Evolutionary conservation across 37 sponge, comb jelly and placozoan species (phyloP).

Genomic region (Petrosia ficiformis): DNA sequence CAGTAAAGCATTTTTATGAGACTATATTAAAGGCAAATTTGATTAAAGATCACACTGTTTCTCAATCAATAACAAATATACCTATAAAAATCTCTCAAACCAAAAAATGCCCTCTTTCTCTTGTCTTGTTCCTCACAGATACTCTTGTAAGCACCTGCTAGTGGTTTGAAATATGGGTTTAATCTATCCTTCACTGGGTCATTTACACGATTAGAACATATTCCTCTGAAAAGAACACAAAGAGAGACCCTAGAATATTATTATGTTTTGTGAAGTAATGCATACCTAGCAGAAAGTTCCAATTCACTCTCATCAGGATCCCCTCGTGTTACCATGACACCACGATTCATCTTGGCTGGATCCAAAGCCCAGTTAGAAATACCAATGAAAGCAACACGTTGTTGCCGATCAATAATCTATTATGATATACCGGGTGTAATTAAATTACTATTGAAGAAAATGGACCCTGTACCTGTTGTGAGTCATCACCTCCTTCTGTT

Average conservation of each 20-base stretch:
- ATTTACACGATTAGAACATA: conserved; percentile 54
- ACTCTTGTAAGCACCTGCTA: conserved; percentile 69
- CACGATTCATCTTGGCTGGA: conserved; percentile 99
- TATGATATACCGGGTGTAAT: no score
- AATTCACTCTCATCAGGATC: conserved; percentile 73
- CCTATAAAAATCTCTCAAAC: conserved; percentile 92
- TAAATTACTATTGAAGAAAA: no score
- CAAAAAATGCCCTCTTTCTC: conserved; percentile 84
- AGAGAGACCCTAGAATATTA: no score
- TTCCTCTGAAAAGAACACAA: conserved; percentile 35
- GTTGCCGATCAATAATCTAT: conserved; percentile 45
- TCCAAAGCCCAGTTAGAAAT: conserved; percentile 99
- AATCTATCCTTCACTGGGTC: conserved; percentile 38
- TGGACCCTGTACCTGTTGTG: neutral
- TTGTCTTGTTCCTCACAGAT: conserved; percentile 29
- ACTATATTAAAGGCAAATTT: conserved; percentile 57
- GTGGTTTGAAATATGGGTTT: conserved; percentile 31
- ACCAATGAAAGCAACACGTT: conserved; percentile 92
- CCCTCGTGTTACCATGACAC: conserved; percentile 89
- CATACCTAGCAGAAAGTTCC: conserved; percentile 59
- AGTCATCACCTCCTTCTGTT: conserved; percentile 63
- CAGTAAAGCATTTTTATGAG: conserved; percentile 92
- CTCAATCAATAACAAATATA: no score
- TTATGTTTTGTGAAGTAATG: neutral
- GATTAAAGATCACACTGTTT: no score